Percentiles rank a stretch among this genome's conserved stretches.
phyloP scores from a whole-genome alignment of 2,113 vertebrate genomes.

The Hippocampus zosterae region DNA sequence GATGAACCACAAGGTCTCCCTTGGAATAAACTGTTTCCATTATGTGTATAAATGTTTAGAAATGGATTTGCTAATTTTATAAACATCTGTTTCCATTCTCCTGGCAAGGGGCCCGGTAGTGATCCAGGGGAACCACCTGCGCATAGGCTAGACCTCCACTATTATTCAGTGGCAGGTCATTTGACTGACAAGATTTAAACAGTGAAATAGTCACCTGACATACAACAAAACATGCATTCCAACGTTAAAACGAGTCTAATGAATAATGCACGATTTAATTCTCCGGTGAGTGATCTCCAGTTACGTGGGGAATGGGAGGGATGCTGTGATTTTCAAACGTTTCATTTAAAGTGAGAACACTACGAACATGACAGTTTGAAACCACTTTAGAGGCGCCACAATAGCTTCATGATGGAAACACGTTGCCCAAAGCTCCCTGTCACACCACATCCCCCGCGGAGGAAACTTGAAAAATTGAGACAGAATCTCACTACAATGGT shows the following conservation, averaged over 20 bases:
- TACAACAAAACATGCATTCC: constrained; percentile 50
- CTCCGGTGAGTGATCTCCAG: constrained; percentile 38
- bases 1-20: constrained; percentile 38
- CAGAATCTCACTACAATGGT: constrained; percentile 31
- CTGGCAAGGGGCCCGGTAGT: constrained; percentile 33
- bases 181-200: constrained; percentile 33
- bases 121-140: constrained; percentile 26
- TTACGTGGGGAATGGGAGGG: constrained; percentile 27
- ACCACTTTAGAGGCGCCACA: constrained; percentile 29
- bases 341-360: constrained; percentile 27
- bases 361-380: constrained; percentile 31
- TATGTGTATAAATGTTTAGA: constrained; percentile 52
- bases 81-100: constrained; percentile 54
- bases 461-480: constrained; percentile 50
- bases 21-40: constrained; percentile 49
- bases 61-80: constrained; percentile 43
- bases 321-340: constrained; percentile 27
- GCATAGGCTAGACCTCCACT: constrained; percentile 12
- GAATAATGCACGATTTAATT: constrained; percentile 57
- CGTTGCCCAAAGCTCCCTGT: constrained; percentile 47
- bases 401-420: constrained; percentile 22
- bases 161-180: constrained; percentile 42
- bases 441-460: constrained; percentile 47
- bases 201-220: constrained; percentile 41
- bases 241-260: constrained; percentile 30